Evolutionary conservation across 2,797 vertebrate species (phyloP).

Genomic region (Hemitrygon akajei): DNA sequence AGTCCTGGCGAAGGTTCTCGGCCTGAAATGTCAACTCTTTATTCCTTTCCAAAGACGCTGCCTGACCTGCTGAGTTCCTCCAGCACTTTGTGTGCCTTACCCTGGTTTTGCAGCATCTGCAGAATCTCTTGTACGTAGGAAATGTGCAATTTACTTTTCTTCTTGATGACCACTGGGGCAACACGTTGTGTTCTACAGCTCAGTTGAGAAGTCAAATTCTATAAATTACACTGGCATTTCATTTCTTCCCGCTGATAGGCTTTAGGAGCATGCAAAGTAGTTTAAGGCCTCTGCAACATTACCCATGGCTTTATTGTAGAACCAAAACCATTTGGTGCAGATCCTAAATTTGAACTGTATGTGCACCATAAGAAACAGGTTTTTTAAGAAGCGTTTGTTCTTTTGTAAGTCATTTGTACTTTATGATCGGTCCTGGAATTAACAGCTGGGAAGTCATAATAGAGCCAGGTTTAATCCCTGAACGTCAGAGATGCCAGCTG

Average conservation of each 20-base stretch:
- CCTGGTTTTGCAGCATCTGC: no score
- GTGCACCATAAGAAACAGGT: background rate
- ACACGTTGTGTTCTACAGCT: background rate
- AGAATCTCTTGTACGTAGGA: background rate
- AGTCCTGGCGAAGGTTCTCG: no score
- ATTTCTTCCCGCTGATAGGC: no score
- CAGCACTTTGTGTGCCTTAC: no score
- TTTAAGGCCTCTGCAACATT: background rate
- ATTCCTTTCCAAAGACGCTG: no score
- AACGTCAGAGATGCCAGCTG: conserved; percentile 26
- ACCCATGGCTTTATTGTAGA: background rate
- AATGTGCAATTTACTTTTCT: background rate
- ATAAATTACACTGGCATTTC: no score
- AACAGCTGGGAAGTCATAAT: conserved; percentile 32
- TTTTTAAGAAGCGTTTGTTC: background rate
- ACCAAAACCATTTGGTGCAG: background rate
- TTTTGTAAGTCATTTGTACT: conserved; percentile 27
- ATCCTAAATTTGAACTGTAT: no score
- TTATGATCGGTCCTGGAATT: background rate
- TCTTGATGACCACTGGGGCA: background rate
- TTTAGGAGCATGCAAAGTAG: background rate
- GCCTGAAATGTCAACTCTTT: no score
- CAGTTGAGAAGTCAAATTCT: background rate
- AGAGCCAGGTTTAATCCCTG: conserved; percentile 9
- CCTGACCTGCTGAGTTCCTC: no score